A percentile compares a stretch with the other conserved stretches of the same genome.
Evolutionary conservation across 2,888 invertebrate genomes (phyloP).

Genomic region (Fabriciana adippe): DNA sequence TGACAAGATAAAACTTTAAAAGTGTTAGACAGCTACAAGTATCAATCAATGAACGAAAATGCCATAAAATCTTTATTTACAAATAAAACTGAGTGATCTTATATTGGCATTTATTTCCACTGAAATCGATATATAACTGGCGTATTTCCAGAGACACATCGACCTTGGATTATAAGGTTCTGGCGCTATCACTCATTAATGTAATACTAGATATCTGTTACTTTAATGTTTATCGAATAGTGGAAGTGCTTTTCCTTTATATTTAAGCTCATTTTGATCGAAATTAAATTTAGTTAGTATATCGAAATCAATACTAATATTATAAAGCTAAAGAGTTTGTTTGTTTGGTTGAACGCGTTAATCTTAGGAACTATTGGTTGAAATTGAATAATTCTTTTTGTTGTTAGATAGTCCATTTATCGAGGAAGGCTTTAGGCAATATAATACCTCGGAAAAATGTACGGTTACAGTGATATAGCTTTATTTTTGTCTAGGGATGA

Average conservation of each 20-base stretch:
- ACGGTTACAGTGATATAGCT: no score
- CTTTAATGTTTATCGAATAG: constrained; percentile 26
- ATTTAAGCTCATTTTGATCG: background rate
- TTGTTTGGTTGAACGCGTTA: no score
- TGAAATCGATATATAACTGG: constrained; percentile 32
- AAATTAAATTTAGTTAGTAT: background rate
- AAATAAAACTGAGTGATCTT: constrained; percentile 26
- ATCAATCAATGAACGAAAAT: background rate
- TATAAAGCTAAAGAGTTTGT: no score
- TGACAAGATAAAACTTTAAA: no score
- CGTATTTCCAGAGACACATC: constrained; percentile 29
- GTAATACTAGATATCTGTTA: constrained; percentile 26
- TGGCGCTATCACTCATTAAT: constrained; percentile 27
- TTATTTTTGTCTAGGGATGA: no score
- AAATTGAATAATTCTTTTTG: no score
- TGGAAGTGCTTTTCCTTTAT: constrained; percentile 20
- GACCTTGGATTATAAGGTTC: constrained; percentile 37
- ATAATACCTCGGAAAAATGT: no score
- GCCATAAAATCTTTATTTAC: constrained; percentile 24
- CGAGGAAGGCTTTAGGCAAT: no score
- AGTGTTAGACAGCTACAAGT: no score
- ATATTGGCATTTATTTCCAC: constrained; percentile 28
- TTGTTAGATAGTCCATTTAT: no score
- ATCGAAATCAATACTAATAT: no score
- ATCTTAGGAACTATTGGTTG: no score